Conservation (phyloP, 2,888 invertebrate species). For the Ornithoptera alexandrae region DNA sequence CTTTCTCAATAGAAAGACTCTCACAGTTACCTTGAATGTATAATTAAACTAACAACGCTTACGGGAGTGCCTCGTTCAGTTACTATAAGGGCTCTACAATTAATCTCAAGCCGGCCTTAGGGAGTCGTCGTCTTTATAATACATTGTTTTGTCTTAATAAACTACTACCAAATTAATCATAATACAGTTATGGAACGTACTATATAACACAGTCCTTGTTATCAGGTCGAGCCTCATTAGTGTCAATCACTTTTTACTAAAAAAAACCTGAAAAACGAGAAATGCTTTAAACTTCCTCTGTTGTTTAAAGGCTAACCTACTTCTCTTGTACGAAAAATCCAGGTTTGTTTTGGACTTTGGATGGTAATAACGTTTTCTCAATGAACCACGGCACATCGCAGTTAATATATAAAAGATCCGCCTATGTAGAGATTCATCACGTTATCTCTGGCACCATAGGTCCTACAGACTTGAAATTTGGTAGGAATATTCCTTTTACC, state of each 20-base stretch:
- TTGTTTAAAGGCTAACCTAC: no score
- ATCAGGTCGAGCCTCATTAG: neutral
- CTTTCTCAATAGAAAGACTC: neutral
- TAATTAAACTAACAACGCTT: constrained; percentile 15
- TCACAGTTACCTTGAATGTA: constrained; percentile 13
- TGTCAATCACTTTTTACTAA: neutral
- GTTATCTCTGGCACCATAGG: no score
- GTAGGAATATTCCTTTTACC: no score
- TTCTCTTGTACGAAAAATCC: no score
- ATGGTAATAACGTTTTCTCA: no score
- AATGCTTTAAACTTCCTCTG: no score
- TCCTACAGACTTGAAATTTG: no score
- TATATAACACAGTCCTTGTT: neutral
- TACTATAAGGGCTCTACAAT: constrained; percentile 5
- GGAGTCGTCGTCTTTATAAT: neutral
- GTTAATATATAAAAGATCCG: no score
- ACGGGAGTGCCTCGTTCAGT: constrained; percentile 15
- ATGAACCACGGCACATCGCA: no score
- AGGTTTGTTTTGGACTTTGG: no score
- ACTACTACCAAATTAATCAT: constrained; percentile 7
- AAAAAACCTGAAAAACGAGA: neutral
- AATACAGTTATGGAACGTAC: neutral
- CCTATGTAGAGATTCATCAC: no score
- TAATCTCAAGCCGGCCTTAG: neutral
- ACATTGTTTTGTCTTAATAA: constrained; percentile 6